Evolutionary conservation across 2,888 invertebrate species (phyloP).

Genomic region (Antheraea assamensis): DNA sequence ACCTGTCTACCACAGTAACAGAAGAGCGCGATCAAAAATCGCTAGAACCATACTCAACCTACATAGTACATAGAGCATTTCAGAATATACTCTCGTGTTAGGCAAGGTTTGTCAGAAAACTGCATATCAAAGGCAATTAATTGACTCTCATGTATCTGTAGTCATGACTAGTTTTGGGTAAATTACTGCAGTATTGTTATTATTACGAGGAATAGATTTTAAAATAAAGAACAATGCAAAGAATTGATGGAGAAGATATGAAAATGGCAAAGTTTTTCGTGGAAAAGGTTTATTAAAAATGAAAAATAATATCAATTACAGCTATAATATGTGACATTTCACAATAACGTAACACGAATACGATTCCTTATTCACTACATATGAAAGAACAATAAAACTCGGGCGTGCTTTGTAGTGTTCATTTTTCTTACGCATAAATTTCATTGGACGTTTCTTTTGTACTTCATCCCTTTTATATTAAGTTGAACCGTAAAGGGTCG

Average conservation of each 20-base stretch:
- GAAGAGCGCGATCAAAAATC: background rate
- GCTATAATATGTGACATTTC: background rate
- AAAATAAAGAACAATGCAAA: no score
- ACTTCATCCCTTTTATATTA: conserved; percentile 53
- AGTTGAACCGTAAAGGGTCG: conserved; percentile 46
- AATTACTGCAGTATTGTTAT: no score
- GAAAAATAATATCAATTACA: background rate
- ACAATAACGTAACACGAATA: background rate
- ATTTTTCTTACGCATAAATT: conserved; percentile 61
- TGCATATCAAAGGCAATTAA: no score
- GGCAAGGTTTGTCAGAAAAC: no score
- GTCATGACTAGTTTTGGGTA: no score
- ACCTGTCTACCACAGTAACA: background rate
- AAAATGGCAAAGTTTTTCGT: background rate
- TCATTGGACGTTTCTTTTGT: conserved; percentile 48
- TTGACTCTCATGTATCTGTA: no score
- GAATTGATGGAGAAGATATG: background rate
- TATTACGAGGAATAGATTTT: no score
- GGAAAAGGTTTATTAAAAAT: background rate
- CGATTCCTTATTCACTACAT: conserved; percentile 31
- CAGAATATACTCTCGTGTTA: no score
- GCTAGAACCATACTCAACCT: background rate
- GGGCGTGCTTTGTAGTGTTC: conserved; percentile 58
- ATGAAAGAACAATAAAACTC: conserved; percentile 60
- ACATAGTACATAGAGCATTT: no score